Evolutionary conservation across 2,113 vertebrate genomes (phyloP).

Genomic region (Dicaeum eximium): DNA sequence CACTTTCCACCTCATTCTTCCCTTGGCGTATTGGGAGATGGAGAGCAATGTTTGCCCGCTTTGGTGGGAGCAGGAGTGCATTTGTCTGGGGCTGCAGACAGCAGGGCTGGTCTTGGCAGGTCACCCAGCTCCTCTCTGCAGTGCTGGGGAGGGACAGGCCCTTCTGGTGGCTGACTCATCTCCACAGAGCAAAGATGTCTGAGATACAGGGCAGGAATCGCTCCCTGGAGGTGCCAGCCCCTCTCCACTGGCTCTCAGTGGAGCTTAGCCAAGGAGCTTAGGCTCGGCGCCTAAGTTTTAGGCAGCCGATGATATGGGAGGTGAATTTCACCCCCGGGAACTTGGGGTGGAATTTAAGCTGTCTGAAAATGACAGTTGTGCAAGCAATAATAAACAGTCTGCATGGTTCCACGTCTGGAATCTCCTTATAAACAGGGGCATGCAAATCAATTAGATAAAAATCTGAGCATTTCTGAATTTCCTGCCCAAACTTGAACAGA

Average conservation of each 20-base stretch:
- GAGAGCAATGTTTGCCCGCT: background rate
- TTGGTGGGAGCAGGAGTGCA: background rate
- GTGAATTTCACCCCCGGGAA: conserved; percentile 31
- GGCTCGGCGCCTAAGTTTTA: background rate
- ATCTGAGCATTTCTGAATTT: conserved; percentile 45
- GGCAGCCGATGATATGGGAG: conserved; percentile 4
- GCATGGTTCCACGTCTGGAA: conserved; percentile 16
- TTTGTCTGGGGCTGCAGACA: conserved; percentile 25
- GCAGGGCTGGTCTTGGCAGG: background rate
- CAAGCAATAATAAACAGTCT: conserved; percentile 47
- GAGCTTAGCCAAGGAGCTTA: background rate
- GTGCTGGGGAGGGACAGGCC: background rate
- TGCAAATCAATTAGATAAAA: conserved; percentile 64
- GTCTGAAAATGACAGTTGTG: conserved; percentile 57
- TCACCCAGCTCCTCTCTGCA: background rate
- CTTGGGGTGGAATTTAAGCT: conserved; percentile 21
- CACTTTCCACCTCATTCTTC: background rate
- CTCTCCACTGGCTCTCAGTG: background rate
- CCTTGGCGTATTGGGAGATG: background rate
- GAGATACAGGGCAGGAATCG: background rate
- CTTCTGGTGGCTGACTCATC: conserved; percentile 18
- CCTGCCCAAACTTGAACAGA: conserved; percentile 53
- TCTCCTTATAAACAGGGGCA: conserved; percentile 43
- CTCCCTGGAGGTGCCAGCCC: conserved; percentile 15
- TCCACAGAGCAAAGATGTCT: background rate